Base-by-base conservation (phyloP, 2,888 invertebrate genomes). In the Apamea crenata region DNA sequence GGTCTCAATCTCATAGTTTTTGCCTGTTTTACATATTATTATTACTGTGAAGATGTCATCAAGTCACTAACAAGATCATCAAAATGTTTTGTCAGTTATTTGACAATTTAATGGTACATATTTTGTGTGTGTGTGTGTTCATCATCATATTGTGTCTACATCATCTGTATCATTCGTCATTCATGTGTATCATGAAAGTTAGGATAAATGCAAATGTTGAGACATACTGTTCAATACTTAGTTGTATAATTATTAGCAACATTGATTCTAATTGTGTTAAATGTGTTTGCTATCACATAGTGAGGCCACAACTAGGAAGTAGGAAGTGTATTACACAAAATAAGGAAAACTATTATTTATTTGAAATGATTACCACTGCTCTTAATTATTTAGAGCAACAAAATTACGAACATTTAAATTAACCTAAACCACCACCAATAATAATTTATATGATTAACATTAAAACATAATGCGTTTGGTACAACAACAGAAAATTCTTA, bases 261-360 rank as follows among this genome's bases (percentile, higher is more conserved):
- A 56, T 65, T 72, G 59, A 32, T 69, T 66, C 53, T 87, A 87
- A 84, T 84, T 32, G 75, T 75, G 74, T 63, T 87, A 78, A 82
- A 75, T 87, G 44, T 47, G 40, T 69, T 74, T 36, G 50, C 36
- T 56, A 61, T 56, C 36, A 66, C 29, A 53, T 71, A 25, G n/a
- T 65, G 59, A n/a, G n/a, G n/a, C n/a, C n/a, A n/a, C n/a, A n/a
- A n/a, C n/a, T n/a, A n/a, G n/a, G n/a, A n/a, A 32, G 40, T 61
- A 44, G 50, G 44, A 71, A 50, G 21, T 53, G 36, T n/a, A 36
- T 53, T 8, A 53, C 5, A 21, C 18, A 32, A 70, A 50, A 32
- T 32, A 50, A 69, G 8, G 69, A 25, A 16, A 50, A 50, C 40
- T 8, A 29, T 47, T 0, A 32, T 25, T 53, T 25, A 59, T n/a